These are phyloP conservation scores for Rhingia rostrata DNA, from an alignment of 2,888 invertebrate species.

Conservation along the genomic window DNA sequence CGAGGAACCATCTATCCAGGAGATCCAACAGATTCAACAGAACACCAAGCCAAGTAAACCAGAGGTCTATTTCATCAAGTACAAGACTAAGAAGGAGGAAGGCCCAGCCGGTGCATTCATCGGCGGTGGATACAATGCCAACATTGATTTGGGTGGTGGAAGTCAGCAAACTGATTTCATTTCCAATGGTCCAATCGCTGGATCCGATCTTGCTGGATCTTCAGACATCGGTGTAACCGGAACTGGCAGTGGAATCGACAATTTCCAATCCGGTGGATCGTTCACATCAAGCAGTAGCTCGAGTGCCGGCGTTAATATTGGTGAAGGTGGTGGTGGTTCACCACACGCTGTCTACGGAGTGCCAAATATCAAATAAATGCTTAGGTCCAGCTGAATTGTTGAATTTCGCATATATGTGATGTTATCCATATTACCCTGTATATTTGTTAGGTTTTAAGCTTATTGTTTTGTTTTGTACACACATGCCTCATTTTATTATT, in stretches of 20 bases:
- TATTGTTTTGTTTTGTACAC: slow-evolving; percentile 37
- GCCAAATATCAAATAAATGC: slow-evolving; percentile 72
- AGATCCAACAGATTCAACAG: slow-evolving; percentile 85
- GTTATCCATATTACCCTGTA: slow-evolving; percentile 56
- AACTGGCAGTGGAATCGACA: slow-evolving; percentile 63
- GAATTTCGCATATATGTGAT: slow-evolving; percentile 66
- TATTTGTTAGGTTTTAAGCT: slow-evolving; percentile 50
- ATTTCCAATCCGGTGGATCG: slow-evolving; percentile 29
- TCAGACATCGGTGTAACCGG: slow-evolving; percentile 71
- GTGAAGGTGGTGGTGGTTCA: slow-evolving; percentile 40
- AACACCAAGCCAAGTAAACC: slow-evolving; percentile 87
- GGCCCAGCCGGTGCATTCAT: slow-evolving; percentile 53
- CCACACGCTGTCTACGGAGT: slow-evolving; percentile 76
- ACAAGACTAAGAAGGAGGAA: slow-evolving; percentile 85
- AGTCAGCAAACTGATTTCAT: slow-evolving; percentile 37
- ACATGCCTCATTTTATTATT: slow-evolving; percentile 69
- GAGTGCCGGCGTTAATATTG: slow-evolving; percentile 45
- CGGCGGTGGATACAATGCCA: slow-evolving; percentile 48
- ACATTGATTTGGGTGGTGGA: slow-evolving; percentile 40
- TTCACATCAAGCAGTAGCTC: slow-evolving; percentile 26
- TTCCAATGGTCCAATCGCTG: slow-evolving; percentile 55
- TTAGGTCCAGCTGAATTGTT: slow-evolving; percentile 7
- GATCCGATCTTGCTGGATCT: slow-evolving; percentile 61
- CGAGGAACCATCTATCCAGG: slow-evolving; percentile 86
- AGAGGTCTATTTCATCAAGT: slow-evolving; percentile 89